Evolutionary conservation across 1,140 invertebrate genomes (phyloP).

Genomic region (Pseudomyrmex gracilis): DNA sequence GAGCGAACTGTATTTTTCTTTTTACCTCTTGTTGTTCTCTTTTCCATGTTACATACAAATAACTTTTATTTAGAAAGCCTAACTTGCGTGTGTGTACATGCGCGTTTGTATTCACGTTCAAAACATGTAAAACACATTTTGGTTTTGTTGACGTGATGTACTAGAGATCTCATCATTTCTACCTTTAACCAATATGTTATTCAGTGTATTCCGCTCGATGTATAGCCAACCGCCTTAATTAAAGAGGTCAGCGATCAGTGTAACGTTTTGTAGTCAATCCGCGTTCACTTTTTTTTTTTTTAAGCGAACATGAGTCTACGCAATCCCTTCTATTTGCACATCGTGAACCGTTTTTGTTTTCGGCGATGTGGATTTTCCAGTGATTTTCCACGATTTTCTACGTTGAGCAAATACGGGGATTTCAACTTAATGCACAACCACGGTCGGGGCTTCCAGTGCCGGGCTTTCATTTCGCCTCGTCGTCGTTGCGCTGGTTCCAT

Average conservation of each 20-base stretch:
- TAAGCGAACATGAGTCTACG: conserved; percentile 58
- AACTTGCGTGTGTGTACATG: too few species aligned
- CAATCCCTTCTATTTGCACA: conserved; percentile 60
- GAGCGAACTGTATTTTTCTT: neutral
- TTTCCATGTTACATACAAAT: too few species aligned
- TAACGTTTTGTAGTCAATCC: conserved; percentile 59
- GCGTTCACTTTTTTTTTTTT: conserved; percentile 38
- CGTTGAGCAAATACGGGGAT: conserved; percentile 61
- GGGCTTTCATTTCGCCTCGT: conserved; percentile 61
- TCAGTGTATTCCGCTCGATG: neutral
- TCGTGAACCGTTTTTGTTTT: conserved; percentile 56
- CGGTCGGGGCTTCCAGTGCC: conserved; percentile 45
- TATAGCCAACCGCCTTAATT: conserved; percentile 37
- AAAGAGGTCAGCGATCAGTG: conserved; percentile 53
- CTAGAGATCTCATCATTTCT: neutral
- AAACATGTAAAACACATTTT: conserved; percentile 6
- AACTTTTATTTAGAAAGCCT: neutral
- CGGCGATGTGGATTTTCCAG: conserved; percentile 58
- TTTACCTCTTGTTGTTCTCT: neutral
- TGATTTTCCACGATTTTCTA: conserved; percentile 61
- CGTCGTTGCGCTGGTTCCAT: conserved; percentile 46
- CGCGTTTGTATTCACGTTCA: neutral
- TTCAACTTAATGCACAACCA: conserved; percentile 59
- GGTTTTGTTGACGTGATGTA: neutral
- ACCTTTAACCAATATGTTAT: neutral